Evolutionary conservation across 1,140 invertebrate genomes (phyloP).

Genomic region (Zaprionus africanus): DNA sequence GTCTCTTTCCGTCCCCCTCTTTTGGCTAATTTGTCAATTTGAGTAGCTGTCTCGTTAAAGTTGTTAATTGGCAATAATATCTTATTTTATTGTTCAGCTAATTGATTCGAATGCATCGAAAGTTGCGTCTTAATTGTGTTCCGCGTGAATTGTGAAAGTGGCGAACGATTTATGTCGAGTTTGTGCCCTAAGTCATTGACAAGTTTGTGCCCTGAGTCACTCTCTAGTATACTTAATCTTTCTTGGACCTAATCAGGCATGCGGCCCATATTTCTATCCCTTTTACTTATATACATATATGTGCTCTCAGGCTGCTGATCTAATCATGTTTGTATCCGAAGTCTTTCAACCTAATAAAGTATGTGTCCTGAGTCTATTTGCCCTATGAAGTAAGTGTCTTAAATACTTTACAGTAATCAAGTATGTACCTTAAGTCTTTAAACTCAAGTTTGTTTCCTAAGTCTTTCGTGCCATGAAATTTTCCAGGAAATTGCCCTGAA

Average conservation of each 20-base stretch:
- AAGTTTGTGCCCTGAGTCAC: conserved; percentile 69
- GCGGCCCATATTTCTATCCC: too few relatives aligned
- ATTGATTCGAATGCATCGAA: conserved; percentile 31
- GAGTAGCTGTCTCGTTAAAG: conserved; percentile 49
- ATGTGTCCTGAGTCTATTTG: background rate
- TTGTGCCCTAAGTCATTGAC: conserved; percentile 18
- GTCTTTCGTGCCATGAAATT: conserved; percentile 52
- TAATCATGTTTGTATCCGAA: background rate
- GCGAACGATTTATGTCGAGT: conserved; percentile 20
- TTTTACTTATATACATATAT: too few relatives aligned
- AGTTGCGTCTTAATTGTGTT: conserved; percentile 8
- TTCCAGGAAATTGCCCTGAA: conserved; percentile 55
- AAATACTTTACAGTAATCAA: background rate
- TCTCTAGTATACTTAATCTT: conserved; percentile 59
- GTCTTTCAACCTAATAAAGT: background rate
- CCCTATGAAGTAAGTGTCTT: too few relatives aligned
- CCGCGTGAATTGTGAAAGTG: conserved; percentile 33
- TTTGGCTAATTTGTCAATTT: conserved; percentile 74
- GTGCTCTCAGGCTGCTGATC: too few relatives aligned
- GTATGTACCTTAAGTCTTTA: background rate
- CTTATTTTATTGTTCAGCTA: conserved; percentile 68
- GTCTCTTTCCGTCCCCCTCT: conserved; percentile 7
- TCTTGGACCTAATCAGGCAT: conserved; percentile 11
- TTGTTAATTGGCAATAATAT: conserved; percentile 72
- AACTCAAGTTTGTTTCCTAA: conserved; percentile 66